Conservation (phyloP, 2,113 vertebrate genomes). For the Microcebus ravelobensis region DNA sequence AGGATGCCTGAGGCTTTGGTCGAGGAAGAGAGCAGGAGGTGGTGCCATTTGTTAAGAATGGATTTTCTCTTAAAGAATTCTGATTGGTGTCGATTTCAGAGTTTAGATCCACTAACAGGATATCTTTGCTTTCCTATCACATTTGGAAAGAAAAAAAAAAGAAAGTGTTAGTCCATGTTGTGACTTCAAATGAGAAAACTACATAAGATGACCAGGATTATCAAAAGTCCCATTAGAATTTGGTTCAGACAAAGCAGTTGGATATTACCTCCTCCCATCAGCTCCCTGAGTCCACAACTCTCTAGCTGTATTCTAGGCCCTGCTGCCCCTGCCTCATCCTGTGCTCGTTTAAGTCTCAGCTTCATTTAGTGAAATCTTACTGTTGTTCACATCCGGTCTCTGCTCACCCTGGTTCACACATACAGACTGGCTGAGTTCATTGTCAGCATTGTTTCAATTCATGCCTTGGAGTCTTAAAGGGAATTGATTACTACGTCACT, state of each 20-base stretch:
- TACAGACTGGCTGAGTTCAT: background rate
- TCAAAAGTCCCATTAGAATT: background rate
- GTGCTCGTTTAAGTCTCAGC: background rate
- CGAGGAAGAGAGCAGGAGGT: slow-evolving; percentile 86
- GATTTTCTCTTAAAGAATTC: slow-evolving; percentile 92
- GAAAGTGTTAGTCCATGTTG: slow-evolving; percentile 80
- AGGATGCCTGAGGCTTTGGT: slow-evolving; percentile 84
- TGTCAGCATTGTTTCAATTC: background rate
- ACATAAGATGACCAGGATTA: slow-evolving; percentile 43
- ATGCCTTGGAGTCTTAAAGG: background rate
- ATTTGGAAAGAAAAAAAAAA: slow-evolving; percentile 84
- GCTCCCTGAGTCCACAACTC: background rate
- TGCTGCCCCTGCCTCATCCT: background rate
- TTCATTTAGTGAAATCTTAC: background rate
- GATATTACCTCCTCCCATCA: background rate
- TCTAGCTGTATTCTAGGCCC: too few species aligned
- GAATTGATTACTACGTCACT: background rate
- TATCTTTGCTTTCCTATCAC: slow-evolving; percentile 94
- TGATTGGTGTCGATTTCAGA: slow-evolving; percentile 96
- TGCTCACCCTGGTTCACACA: background rate
- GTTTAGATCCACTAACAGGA: slow-evolving; percentile 97
- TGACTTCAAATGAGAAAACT: slow-evolving; percentile 62
- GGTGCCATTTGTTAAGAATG: slow-evolving; percentile 88
- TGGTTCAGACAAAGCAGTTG: background rate
- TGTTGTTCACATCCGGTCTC: background rate